Evolutionary conservation across 2,888 invertebrate species (phyloP), one percentile per base, ranked within the genome.

Genomic region (Stenolophus ochropezus): DNA sequence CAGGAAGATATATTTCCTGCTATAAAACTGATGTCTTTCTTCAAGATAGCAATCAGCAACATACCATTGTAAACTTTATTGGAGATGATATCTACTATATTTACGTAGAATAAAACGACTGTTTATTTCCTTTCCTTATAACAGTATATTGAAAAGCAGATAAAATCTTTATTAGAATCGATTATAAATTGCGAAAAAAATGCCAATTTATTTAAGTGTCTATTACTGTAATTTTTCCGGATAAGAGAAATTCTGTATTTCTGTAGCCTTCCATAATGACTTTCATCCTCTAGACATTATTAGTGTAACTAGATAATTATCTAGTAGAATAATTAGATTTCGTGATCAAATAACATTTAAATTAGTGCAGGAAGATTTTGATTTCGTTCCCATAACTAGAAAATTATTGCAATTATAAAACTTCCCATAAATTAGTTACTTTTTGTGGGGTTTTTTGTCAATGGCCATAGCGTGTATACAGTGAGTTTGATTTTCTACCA

Each of bases 311-410:
- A 56, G 21, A 56, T 56, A 56, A 21, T 56, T 18, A 56, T 20
- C 8, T 8, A 3, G 1, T n/a, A 56, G 8, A 56, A 56, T 56
- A 56, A 18, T 18, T 56, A 56, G 56, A 56, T 56, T 53, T 56
- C 56, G 56, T 56, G 56, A 56, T 56, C 56, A 56, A 21, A 56
- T 56, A 21, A 56, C 18, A 56, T 56, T 56, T 20, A 56, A 56
- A 56, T 11, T 56, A 56, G 56, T 6, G 56, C 21, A 20, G 20
- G 6, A 56, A 21, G 20, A 56, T 56, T 56, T 56, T 56, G 56
- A 56, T 56, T 56, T 56, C 1, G 20, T 20, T 56, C 56, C 56
- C 56, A 56, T 56, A 8, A 20, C 56, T 18, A 53, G 14, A 53
- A 42, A 56, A 56, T 56, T 56, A 56, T 56, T 56, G 21, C 21